These are phyloP conservation scores for Centropyge bicolor DNA, from an alignment of 2,797 vertebrate species.

Conservation along the genomic window DNA sequence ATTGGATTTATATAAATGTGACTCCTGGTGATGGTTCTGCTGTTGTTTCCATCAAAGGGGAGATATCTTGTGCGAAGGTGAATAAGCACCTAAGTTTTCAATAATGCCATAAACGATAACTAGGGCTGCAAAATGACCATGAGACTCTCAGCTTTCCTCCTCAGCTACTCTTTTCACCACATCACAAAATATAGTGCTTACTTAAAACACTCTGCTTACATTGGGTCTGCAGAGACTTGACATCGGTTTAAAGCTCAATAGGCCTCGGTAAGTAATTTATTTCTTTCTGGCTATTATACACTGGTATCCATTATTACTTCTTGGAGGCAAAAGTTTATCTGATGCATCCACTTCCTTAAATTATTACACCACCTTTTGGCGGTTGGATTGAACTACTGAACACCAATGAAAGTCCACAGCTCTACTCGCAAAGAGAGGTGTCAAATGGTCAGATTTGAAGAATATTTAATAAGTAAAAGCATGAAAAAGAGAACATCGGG, in stretches of 20 bases:
- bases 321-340: not conserved
- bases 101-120: no score
- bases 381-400: not conserved
- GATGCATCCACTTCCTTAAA: not conserved
- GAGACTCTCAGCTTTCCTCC: not conserved
- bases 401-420: not conserved
- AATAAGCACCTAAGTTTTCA: no score
- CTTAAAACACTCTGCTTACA: no score
- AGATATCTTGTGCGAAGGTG: no score
- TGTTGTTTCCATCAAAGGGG: not conserved
- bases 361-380: not conserved
- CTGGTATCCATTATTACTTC: not conserved
- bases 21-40: no score
- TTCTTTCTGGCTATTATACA: no score
- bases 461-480: not conserved
- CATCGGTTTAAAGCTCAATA: not conserved
- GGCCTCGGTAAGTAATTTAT: no score
- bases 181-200: not conserved
- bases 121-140: not conserved
- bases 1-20: not conserved
- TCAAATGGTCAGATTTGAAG: not conserved
- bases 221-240: not conserved
- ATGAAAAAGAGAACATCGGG: not conserved
- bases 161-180: not conserved
- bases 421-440: not conserved